Evolutionary conservation across 1,140 invertebrate genomes (phyloP), one percentile per base, ranked within the genome.

Genomic region (Anoplophora glabripennis): DNA sequence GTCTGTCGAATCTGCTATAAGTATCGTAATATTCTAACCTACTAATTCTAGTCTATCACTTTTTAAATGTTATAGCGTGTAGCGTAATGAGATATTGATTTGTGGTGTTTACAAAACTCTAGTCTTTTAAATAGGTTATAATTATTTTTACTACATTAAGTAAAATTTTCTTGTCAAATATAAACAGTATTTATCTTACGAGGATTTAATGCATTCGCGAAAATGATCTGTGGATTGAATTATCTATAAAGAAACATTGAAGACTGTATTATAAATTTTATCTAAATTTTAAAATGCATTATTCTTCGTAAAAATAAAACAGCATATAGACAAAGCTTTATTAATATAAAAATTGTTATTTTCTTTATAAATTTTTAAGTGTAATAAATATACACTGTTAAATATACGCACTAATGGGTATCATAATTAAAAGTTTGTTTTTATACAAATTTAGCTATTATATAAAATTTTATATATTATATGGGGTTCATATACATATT

Each of bases 381-480:
- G 21, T 28, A 28, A 45, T 14, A 45, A 7, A 36, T 49, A 21
- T 49, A 63, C 63, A 65, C 63, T 65, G 63, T 65, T 65, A 58
- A 61, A 65, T 65, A 65, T 61, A 61, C 53, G 63, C 63, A 65
- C 63, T 49, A 61, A 59, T 57, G 55, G 51, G 45, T 53, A 59
- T 51, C 28, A 12, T 21, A 48, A 60, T 41, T 44, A 53, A 38
- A 52, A 57, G 34, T 61, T 61, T 64, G 48, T 60, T 64, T 63
- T 64, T 64, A 57, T 63, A 63, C 54, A 64, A 52, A 49, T 57
- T 61, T 64, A 61, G 63, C 54, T 60, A 54, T 52, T 18, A 46
- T 41, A 51, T 59, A 33, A 52, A 57, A 57, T 61, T 61, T 61
- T 59, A 59, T 59, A 63, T 55, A 45, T 46, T n/a, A n/a, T n/a